phyloP scores from a whole-genome alignment of 2,888 invertebrate species.

The Rotaria socialis region DNA sequence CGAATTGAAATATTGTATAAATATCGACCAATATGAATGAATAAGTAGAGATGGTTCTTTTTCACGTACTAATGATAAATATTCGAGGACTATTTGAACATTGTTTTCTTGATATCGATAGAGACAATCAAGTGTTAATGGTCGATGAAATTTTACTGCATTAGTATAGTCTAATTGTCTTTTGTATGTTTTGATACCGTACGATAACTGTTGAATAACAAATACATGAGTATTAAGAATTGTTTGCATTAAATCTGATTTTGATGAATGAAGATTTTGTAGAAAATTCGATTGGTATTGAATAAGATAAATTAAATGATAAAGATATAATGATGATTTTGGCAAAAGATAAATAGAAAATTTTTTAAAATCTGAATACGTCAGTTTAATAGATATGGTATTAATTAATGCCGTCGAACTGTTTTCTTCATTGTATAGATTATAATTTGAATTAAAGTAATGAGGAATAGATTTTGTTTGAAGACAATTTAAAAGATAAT shows the following conservation, averaged over 20 bases:
- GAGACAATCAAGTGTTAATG: neutral
- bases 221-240: neutral
- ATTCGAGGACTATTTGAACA: neutral
- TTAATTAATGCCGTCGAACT: neutral
- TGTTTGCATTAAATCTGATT: neutral
- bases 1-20: neutral
- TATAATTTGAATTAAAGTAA: constrained; percentile 17
- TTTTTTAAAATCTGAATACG: neutral
- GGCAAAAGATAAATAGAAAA: neutral
- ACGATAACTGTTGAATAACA: neutral
- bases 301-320: neutral
- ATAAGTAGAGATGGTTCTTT: constrained; percentile 1
- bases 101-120: constrained; percentile 21
- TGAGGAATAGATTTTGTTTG: neutral
- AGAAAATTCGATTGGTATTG: neutral
- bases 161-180: neutral
- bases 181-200: neutral
- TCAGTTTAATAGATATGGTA: neutral
- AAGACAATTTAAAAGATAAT: neutral
- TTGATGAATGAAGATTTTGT: neutral
- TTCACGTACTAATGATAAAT: neutral
- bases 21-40: neutral
- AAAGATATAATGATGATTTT: neutral
- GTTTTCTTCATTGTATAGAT: neutral
- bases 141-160: neutral